Evolutionary conservation across 1,140 invertebrate genomes (phyloP).

Genomic region (Drosophila bifasciata): DNA sequence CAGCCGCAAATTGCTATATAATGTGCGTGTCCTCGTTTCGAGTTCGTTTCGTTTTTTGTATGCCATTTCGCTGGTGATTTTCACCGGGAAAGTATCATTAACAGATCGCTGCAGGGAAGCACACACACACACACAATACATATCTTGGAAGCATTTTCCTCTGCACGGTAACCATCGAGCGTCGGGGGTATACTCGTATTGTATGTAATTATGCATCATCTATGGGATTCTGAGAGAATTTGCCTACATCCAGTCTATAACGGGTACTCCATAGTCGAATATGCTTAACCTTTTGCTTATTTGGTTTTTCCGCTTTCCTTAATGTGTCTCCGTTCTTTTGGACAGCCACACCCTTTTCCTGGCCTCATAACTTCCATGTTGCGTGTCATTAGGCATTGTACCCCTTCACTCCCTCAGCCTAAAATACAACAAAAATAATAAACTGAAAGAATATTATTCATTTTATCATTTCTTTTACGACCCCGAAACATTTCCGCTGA

Average conservation of each 20-base stretch:
- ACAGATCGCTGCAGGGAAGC: slow-evolving; percentile 51
- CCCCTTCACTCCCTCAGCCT: neutral
- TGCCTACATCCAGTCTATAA: no score
- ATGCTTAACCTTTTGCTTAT: slow-evolving; percentile 1
- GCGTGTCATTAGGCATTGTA: slow-evolving; percentile 53
- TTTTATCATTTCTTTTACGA: slow-evolving; percentile 45
- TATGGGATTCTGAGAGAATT: no score
- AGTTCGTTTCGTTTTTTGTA: slow-evolving; percentile 46
- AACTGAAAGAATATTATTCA: slow-evolving; percentile 21
- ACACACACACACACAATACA: neutral
- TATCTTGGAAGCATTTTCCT: slow-evolving; percentile 21
- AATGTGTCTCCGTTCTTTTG: slow-evolving; percentile 16
- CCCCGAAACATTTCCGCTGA: slow-evolving; percentile 43
- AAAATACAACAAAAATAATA: slow-evolving; percentile 7
- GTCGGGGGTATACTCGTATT: no score
- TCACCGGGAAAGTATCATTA: slow-evolving; percentile 73
- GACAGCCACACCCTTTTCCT: slow-evolving; percentile 29
- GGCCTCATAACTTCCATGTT: slow-evolving; percentile 37
- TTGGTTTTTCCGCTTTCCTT: slow-evolving; percentile 7
- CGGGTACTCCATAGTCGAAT: no score
- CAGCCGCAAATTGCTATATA: slow-evolving; percentile 72
- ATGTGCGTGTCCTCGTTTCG: slow-evolving; percentile 78
- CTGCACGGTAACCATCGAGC: no score
- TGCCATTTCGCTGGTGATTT: slow-evolving; percentile 54
- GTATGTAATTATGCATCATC: no score